These are phyloP conservation scores for Lepus townsendii DNA, from an alignment of 2,797 vertebrate species.

Conservation along the genomic window DNA sequence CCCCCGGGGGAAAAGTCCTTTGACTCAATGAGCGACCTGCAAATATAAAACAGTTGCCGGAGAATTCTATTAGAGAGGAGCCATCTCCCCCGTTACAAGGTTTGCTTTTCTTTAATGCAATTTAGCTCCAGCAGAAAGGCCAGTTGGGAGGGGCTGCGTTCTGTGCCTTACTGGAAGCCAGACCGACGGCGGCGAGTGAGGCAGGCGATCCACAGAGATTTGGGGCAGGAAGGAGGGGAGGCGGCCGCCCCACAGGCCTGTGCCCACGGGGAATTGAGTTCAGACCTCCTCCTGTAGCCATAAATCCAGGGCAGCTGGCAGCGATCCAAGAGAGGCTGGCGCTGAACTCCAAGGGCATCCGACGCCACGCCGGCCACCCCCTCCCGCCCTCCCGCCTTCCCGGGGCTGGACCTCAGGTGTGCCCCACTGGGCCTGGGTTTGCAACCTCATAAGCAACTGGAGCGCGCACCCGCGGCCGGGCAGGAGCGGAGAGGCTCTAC, in stretches of 20 bases:
- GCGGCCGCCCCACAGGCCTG: conserved; percentile 52
- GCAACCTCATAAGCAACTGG: no score
- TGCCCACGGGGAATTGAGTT: conserved; percentile 77
- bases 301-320: conserved; percentile 77
- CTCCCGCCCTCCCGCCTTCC: neutral
- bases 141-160: neutral
- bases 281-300: conserved; percentile 61
- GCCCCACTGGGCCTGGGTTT: neutral
- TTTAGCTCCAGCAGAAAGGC: conserved; percentile 68
- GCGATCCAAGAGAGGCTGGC: conserved; percentile 35
- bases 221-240: conserved; percentile 21
- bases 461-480: neutral
- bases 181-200: neutral
- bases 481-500: conserved; percentile 1
- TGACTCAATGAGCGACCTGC: conserved; percentile 61
- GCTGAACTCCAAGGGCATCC: conserved; percentile 39
- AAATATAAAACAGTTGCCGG: conserved; percentile 77
- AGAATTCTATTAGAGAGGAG: conserved; percentile 78
- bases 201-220: neutral
- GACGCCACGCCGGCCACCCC: conserved; percentile 31
- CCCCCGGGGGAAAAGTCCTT: conserved; percentile 55
- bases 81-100: conserved; percentile 66
- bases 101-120: conserved; percentile 82
- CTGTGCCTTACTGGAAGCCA: conserved; percentile 60
- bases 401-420: conserved; percentile 40